These are phyloP conservation scores for Pristionchus exspectatus DNA, from an alignment of 2,888 invertebrate species.

Conservation along the genomic window DNA sequence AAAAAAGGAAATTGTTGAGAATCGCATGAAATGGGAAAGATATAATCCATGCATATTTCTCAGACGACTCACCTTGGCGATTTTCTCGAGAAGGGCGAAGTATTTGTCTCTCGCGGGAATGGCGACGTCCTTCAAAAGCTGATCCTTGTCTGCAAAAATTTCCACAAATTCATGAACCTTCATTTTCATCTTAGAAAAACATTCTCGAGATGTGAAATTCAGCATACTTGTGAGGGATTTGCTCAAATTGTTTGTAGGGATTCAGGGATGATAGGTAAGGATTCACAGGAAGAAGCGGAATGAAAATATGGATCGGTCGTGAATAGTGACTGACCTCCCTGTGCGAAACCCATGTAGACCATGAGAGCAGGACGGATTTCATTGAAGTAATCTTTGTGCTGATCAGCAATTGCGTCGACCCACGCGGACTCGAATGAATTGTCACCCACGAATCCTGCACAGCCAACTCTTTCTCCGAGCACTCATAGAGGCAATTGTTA, in stretches of 20 bases:
- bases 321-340: background rate
- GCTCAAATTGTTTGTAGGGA: background rate
- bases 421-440: background rate
- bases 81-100: background rate
- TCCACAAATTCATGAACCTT: too few species aligned
- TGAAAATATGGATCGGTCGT: too few species aligned
- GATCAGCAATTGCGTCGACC: slow-evolving; percentile 24
- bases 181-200: too few species aligned
- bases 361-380: background rate
- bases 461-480: background rate
- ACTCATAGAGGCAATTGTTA: too few species aligned
- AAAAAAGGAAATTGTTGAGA: background rate
- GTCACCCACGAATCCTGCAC: background rate
- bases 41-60: too few species aligned
- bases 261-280: background rate
- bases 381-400: slow-evolving; percentile 3
- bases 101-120: background rate
- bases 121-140: background rate
- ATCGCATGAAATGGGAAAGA: too few species aligned
- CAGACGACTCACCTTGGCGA: background rate
- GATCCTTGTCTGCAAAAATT: background rate
- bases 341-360: background rate
- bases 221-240: too few species aligned
- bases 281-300: background rate
- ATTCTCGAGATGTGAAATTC: too few species aligned